A percentile compares a stretch with the other conserved stretches of the same genome.
These are phyloP conservation scores for Wiebesia pumilae DNA, from an alignment of 1,140 invertebrate genomes.

Conservation along the genomic window DNA sequence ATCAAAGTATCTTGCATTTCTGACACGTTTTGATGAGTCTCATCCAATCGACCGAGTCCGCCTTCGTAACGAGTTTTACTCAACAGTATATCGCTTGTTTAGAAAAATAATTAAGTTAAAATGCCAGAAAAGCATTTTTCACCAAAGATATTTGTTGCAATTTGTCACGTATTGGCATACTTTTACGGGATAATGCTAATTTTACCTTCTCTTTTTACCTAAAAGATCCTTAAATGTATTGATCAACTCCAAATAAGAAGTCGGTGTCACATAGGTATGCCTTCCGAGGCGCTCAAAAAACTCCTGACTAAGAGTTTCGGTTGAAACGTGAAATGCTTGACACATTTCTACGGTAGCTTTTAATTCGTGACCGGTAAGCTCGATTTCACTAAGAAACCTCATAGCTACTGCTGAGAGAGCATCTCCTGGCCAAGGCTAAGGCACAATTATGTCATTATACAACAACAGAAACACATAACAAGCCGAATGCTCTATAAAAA, in stretches of 20 bases:
- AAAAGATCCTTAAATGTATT: conserved; percentile 92
- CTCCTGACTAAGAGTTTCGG: conserved; percentile 83
- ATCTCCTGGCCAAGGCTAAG: conserved; percentile 92
- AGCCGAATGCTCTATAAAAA: too few species aligned
- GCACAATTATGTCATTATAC: background rate
- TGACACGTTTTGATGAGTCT: conserved; percentile 87
- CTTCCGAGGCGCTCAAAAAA: conserved; percentile 83
- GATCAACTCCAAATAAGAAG: conserved; percentile 94
- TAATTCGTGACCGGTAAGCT: conserved; percentile 83
- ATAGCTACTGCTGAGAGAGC: conserved; percentile 93
- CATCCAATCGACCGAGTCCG: conserved; percentile 90
- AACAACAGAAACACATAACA: too few species aligned
- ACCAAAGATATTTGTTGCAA: background rate
- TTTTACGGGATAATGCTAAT: background rate
- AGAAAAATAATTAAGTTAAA: background rate
- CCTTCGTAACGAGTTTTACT: conserved; percentile 87
- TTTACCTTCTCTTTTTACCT: conserved; percentile 80
- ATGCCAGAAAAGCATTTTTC: background rate
- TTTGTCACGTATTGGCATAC: background rate
- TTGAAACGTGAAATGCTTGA: conserved; percentile 92
- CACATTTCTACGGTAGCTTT: conserved; percentile 89
- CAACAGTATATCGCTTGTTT: conserved; percentile 74
- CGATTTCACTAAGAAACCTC: conserved; percentile 90
- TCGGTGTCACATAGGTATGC: conserved; percentile 94
- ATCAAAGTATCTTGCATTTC: conserved; percentile 91